A percentile compares a stretch with the other conserved stretches of the same genome.
Conservation (phyloP, 2,888 invertebrate genomes). For the Periphyllus acericola region DNA sequence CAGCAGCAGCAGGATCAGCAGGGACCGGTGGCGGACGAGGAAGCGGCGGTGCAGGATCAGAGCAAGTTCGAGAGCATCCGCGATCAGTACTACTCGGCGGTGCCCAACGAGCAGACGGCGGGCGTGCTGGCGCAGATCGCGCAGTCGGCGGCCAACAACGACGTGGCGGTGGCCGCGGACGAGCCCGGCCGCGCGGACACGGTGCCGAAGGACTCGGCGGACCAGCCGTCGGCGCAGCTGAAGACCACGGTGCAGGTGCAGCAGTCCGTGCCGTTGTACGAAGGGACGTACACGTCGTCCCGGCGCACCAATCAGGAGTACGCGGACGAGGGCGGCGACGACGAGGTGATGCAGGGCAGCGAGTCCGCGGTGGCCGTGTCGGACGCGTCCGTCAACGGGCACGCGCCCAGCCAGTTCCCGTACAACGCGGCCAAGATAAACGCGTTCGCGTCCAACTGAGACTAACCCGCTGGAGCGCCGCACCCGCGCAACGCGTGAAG, state of each 20-base stretch:
- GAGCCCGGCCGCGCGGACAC: constrained; percentile 64
- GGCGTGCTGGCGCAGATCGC: constrained; percentile 55
- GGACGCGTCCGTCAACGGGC: constrained; percentile 34
- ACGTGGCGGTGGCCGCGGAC: constrained; percentile 65
- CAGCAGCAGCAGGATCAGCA: neutral
- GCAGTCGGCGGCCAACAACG: constrained; percentile 65
- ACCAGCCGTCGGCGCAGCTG: constrained; percentile 66
- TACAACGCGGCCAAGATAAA: constrained; percentile 55
- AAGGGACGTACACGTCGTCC: constrained; percentile 68
- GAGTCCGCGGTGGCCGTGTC: constrained; percentile 4
- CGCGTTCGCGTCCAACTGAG: constrained; percentile 38
- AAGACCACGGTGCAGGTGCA: constrained; percentile 68
- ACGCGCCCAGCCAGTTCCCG: constrained; percentile 57
- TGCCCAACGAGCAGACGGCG: constrained; percentile 55
- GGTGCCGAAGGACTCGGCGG: constrained; percentile 64
- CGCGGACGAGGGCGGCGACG: constrained; percentile 48
- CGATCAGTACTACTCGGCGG: constrained; percentile 50
- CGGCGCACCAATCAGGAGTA: constrained; percentile 64
- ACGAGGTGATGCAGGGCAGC: constrained; percentile 57
- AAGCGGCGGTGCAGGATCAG: neutral
- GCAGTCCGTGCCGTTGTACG: constrained; percentile 64
- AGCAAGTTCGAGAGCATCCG: constrained; percentile 33
- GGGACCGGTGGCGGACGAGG: neutral
- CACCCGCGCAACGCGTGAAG: no score
- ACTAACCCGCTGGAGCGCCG: neutral